Conservation (phyloP, 1,140 invertebrate species). For the Samia ricini region DNA sequence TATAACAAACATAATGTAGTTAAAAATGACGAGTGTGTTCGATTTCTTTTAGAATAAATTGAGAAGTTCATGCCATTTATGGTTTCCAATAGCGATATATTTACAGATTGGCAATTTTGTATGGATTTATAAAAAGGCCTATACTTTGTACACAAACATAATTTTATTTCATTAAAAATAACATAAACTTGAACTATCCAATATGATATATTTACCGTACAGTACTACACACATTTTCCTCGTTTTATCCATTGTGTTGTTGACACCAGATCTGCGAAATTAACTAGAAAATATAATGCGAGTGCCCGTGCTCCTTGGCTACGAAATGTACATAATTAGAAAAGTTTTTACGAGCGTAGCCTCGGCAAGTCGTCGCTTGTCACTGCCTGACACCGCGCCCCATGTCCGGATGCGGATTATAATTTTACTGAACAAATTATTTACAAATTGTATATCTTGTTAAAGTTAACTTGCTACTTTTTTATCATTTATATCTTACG, state of each 20-base stretch:
- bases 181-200: too few relatives aligned
- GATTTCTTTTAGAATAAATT: too few relatives aligned
- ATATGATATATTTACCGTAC: too few relatives aligned
- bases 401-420: constrained; percentile 59
- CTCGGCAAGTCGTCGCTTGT: constrained; percentile 60
- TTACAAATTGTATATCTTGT: constrained; percentile 62
- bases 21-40: too few relatives aligned
- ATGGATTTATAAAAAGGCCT: too few relatives aligned
- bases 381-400: constrained; percentile 65
- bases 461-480: constrained; percentile 8
- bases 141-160: too few relatives aligned
- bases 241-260: constrained; percentile 8
- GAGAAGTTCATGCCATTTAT: too few relatives aligned
- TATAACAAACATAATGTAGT: too few relatives aligned
- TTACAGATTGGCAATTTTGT: too few relatives aligned
- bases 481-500: neutral
- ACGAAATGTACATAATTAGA: constrained; percentile 76
- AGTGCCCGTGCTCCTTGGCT: constrained; percentile 62
- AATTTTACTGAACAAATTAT: constrained; percentile 68
- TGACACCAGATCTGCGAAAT: constrained; percentile 49
- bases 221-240: neutral
- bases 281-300: constrained; percentile 66
- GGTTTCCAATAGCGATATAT: too few relatives aligned
- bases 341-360: constrained; percentile 72
- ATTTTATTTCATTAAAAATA: too few relatives aligned